Evolutionary conservation across 64 coral and sea anemone species (phyloP).

Genomic region (Pachyseris speciosa): DNA sequence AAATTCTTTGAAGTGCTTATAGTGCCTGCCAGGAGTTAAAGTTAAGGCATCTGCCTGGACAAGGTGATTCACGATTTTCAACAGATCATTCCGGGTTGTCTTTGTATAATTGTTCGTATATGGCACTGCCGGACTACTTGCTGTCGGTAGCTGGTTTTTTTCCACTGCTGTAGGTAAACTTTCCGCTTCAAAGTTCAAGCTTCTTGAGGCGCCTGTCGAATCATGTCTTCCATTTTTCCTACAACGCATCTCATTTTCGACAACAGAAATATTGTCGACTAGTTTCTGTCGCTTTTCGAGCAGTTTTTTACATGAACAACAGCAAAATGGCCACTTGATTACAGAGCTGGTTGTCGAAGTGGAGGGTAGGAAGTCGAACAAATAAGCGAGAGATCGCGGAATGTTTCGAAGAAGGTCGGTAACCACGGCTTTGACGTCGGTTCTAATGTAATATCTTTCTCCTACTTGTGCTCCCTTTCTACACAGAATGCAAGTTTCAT

Average conservation of each 20-base stretch:
- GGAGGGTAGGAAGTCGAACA: not conserved
- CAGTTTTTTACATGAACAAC: not conserved
- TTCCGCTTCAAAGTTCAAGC: too few relatives aligned
- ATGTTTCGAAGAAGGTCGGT: not conserved
- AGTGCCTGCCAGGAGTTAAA: not conserved
- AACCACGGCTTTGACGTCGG: not conserved
- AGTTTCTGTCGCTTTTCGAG: not conserved
- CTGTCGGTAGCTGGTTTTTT: too few relatives aligned
- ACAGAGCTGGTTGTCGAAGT: not conserved
- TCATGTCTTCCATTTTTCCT: too few relatives aligned
- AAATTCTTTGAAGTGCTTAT: constrained; percentile 7
- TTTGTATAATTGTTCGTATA: not conserved
- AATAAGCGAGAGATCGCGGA: not conserved
- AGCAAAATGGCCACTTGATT: not conserved
- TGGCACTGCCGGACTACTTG: too few relatives aligned
- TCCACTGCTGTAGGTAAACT: too few relatives aligned
- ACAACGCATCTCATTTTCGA: not conserved
- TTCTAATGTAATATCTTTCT: not conserved
- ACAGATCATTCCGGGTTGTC: not conserved
- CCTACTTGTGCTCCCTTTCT: not conserved
- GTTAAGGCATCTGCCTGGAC: constrained; percentile 3
- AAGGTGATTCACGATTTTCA: constrained; percentile 3
- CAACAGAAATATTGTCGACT: not conserved
- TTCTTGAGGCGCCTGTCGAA: too few relatives aligned
- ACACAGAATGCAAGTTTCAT: not conserved